A percentile compares a stretch with the other conserved stretches of the same genome.
Evolutionary conservation across 2,797 vertebrate species (phyloP).

Genomic region (Tinamus major): DNA sequence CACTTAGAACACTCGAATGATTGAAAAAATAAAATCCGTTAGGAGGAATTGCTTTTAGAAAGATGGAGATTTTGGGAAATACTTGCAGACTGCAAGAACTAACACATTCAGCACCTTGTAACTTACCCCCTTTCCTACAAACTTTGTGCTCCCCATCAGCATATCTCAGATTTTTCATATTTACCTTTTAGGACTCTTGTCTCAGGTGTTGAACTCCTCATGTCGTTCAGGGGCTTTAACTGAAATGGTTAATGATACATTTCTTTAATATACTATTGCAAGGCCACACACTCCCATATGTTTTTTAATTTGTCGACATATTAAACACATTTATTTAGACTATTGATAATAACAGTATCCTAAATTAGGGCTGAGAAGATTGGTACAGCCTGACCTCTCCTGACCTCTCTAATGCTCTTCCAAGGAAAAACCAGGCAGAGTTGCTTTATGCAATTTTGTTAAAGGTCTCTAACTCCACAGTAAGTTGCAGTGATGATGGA

Average conservation of each 20-base stretch:
- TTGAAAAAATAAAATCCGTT: background rate
- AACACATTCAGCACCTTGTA: background rate
- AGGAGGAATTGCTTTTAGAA: background rate
- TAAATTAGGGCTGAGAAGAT: background rate
- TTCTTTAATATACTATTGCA: background rate
- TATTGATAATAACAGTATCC: background rate
- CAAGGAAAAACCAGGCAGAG: background rate
- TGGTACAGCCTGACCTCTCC: background rate
- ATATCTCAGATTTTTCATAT: background rate
- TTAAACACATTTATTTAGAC: background rate
- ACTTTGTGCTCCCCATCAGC: background rate
- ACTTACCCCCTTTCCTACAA: background rate
- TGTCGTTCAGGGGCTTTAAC: background rate
- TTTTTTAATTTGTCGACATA: background rate
- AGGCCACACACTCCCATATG: background rate
- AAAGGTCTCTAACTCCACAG: background rate
- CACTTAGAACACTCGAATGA: background rate
- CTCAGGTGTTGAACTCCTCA: background rate
- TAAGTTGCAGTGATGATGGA: background rate
- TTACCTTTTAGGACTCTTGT: background rate
- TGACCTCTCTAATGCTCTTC: background rate
- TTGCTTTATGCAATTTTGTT: background rate
- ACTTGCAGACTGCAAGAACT: background rate
- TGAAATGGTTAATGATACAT: background rate
- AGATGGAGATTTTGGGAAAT: background rate